Evolutionary conservation across 2,888 invertebrate species (phyloP), one percentile per base, ranked within the genome.

Genomic region (Lamellibrachia columna): DNA sequence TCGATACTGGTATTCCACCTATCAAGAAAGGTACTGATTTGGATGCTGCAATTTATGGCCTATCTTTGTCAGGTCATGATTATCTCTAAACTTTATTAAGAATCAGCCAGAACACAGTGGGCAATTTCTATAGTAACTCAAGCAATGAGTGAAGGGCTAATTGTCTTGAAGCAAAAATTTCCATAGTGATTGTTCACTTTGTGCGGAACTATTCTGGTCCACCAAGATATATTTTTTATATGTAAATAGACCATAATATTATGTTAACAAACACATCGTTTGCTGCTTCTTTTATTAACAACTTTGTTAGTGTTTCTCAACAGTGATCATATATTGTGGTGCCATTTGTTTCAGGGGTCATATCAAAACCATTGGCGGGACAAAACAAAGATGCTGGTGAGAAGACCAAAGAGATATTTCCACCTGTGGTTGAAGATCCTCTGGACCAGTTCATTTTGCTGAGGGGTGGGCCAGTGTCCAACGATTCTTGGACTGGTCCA

Each of bases 371-470:
- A 6, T 22, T 22, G 22, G 22, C 15, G 75, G 22, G 22, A 22
- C 75, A 22, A 75, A 11, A 22, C n/a, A 75, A 75, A 75, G 22
- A n/a, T 75, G 2, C 75, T 22, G 4, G 22, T 75, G 75, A 22
- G 6, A 75, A 75, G n/a, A 75, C 75, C 22, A 75, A 15, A 22
- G 75, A 15, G n/a, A 75, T 15, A 75, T 22, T 15, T 6, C 15
- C 15, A 75, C 75, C 75, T 75, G 75, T 75, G 22, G 22, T 75
- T 75, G 75, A 75, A 22, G 75, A 75, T 75, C 75, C 75, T 4
- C 75, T 75, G 75, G 75, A 75, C 22, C 75, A 75, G 75, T 75
- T 75, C 75, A 75, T 75, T 75, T n/a, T 75, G 75, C 75, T 75
- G 75, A 75, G 75, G 75, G 75, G 75, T 75, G 75, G 75, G 22